Conservation (phyloP, 2,888 invertebrate genomes). For the Rhagonycha lutea region DNA sequence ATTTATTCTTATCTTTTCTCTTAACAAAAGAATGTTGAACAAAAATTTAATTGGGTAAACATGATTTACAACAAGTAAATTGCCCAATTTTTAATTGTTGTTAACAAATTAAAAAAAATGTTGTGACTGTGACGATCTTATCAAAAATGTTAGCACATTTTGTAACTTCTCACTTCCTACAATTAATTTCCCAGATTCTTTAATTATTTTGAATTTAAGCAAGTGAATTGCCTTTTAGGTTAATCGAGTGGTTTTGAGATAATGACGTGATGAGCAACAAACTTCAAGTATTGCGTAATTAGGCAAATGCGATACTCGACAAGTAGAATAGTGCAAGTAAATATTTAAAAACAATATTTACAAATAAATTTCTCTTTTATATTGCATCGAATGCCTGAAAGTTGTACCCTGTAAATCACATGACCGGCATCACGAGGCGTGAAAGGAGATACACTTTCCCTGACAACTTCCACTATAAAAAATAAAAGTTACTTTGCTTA, state of each 20-base stretch:
- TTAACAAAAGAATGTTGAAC: not conserved
- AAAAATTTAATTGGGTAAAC: not conserved
- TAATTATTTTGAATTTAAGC: not conserved
- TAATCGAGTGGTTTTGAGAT: not conserved
- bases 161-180: not conserved
- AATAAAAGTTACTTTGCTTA: conserved; percentile 9
- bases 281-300: not conserved
- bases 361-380: conserved; percentile 7
- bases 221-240: not conserved
- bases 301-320: not conserved
- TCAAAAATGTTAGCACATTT: not conserved
- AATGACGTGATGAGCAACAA: not conserved
- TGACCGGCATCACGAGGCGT: conserved; percentile 19
- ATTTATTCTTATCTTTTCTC: not conserved
- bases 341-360: conserved; percentile 11
- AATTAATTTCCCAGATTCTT: not conserved
- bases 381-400: not conserved
- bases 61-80: not conserved
- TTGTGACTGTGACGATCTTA: not conserved
- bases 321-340: conserved; percentile 4
- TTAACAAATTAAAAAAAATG: not conserved
- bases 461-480: conserved; percentile 11
- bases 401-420: conserved; percentile 11
- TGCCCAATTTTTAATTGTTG: not conserved
- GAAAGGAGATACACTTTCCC: conserved; percentile 25